These are phyloP conservation scores for Spilarctia lutea DNA, from an alignment of 2,888 invertebrate species.

Conservation along the genomic window DNA sequence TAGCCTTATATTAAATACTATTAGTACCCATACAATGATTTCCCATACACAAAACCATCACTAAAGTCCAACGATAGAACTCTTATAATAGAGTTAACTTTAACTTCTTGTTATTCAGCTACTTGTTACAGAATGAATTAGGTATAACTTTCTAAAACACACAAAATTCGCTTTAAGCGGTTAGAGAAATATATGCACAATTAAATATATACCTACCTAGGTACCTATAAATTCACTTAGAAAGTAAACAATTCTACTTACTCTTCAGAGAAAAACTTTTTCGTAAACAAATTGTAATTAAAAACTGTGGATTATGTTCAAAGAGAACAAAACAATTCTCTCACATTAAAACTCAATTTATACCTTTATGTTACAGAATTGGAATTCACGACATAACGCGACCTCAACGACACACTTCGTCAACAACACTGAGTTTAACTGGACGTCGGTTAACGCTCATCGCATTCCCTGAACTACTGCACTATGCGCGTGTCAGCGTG, in stretches of 20 bases:
- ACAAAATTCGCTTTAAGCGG: not conserved
- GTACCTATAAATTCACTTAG: not conserved
- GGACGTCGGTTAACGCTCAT: conserved; percentile 24
- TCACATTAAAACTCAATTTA: not conserved
- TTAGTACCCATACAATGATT: not conserved
- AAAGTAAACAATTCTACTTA: not conserved
- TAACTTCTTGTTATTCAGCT: not conserved
- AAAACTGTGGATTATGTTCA: not conserved
- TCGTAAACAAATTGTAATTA: not conserved
- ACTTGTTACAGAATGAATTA: not conserved
- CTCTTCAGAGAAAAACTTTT: conserved; percentile 2
- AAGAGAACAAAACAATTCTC: not conserved
- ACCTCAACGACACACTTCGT: conserved; percentile 38
- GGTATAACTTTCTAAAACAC: not conserved
- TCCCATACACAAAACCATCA: not conserved
- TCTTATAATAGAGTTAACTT: not conserved
- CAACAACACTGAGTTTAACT: conserved; percentile 42
- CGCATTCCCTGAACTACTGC: conserved; percentile 25
- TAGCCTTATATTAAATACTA: not conserved
- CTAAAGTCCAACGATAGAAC: not conserved
- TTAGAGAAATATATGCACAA: not conserved
- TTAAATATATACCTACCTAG: not conserved
- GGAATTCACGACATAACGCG: conserved; percentile 36
- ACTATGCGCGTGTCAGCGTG: conserved; percentile 27
- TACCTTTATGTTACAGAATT: conserved; percentile 23